Evolutionary conservation across 2,797 vertebrate genomes (phyloP), one percentile per base, ranked within the genome.

Genomic region (Loriculus beryllinus): DNA sequence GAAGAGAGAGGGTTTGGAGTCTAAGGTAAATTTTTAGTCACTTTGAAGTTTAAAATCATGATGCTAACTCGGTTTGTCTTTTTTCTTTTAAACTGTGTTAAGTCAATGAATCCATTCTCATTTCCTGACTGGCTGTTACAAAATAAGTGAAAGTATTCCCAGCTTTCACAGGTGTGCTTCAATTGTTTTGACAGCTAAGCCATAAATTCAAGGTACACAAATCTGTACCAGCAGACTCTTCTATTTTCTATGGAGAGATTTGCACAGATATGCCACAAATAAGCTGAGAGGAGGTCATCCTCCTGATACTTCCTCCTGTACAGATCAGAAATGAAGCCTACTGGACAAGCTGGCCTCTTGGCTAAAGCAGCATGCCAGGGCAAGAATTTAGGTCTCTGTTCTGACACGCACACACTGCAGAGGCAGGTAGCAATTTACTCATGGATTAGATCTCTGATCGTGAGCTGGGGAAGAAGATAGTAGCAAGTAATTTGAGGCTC

Each of bases 81-180:
- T 54, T 80, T 77, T 90, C 63, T 92, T 94, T 88, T 57, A 88
- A 88, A 37, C 22, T 39, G 48, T 60, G 31, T 42, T 80, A 90
- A 25, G 65, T 86, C 69, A 88, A 16, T 47, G 26, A 91, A 8
- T 7, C 33, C 59, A 22, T 68, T 78, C 45, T 70, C 57, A 42
- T 87, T 92, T 91, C 49, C 67, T 74, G 59, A 29, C 49, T 67
- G 35, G 25, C 21, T 86, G 8, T 59, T 83, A 33, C 8, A 72
- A 82, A 78, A 82, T 39, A 37, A 86, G 15, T 51, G 15, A 40
- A 88, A 91, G 28, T 69, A 76, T 31, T 65, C 29, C n/a, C 62
- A 57, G 42, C 6, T 82, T 75, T 69, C 40, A 45, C 31, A 70
- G 29, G 8, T 47, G 14, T 22, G 39, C 19, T 80, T 80, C 79